Percentiles rank a stretch among this genome's conserved stretches.
phyloP scores from a whole-genome alignment of 2,797 vertebrate species.

The Chloroceryle inda region DNA sequence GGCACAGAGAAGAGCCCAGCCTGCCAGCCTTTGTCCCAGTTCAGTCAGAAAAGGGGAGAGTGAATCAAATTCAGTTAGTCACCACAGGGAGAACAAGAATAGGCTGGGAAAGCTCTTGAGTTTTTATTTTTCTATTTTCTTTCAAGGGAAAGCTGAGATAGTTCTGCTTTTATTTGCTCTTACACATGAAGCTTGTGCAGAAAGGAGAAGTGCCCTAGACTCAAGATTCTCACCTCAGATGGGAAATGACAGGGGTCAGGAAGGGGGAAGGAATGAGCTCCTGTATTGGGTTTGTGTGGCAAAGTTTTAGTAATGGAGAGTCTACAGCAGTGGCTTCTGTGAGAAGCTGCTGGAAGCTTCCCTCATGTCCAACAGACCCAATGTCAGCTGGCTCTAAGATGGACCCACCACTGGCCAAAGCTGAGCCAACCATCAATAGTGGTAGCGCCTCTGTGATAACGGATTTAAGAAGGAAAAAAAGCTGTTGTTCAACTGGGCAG shows the following conservation, averaged over 20 bases:
- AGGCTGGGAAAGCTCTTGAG: neutral
- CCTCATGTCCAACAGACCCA: too few relatives aligned
- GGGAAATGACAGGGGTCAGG: neutral
- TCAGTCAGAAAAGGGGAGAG: neutral
- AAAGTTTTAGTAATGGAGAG: too few relatives aligned
- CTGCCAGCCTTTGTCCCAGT: neutral
- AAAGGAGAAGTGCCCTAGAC: neutral
- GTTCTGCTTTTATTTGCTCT: neutral
- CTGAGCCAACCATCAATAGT: fast-evolving
- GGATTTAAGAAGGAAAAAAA: neutral
- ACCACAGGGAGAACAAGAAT: neutral
- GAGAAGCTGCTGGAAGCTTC: too few relatives aligned
- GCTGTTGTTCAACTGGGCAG: neutral
- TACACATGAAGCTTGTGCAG: neutral
- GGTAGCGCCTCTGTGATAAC: neutral
- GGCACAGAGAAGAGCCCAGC: neutral
- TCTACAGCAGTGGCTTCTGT: too few relatives aligned
- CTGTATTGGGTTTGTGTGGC: too few relatives aligned
- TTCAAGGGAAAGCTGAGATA: neutral
- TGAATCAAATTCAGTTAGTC: neutral
- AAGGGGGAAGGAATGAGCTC: neutral
- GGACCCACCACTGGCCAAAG: neutral
- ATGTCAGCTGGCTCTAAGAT: too few relatives aligned
- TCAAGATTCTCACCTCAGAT: neutral
- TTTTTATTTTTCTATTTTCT: neutral